Evolutionary conservation across 2,888 invertebrate genomes (phyloP).

Genomic region (Argyra leucocephala): DNA sequence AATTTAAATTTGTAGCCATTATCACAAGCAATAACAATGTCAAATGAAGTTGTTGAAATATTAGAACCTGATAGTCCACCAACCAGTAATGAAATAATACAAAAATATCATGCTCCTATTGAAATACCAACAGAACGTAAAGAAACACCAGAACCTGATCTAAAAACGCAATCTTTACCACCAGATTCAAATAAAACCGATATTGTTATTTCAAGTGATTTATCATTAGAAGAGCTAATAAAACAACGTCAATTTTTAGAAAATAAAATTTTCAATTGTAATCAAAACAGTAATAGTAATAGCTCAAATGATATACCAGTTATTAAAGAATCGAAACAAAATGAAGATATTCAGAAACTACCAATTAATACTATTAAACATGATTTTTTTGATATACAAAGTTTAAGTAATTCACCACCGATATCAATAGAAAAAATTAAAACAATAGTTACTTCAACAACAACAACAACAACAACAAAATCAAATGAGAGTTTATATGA

Average conservation of each 20-base stretch:
- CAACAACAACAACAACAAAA: no score
- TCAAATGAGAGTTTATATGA: no score
- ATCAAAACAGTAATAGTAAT: background rate
- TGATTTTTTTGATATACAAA: background rate
- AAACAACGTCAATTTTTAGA: background rate
- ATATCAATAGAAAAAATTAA: background rate
- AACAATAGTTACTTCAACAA: background rate
- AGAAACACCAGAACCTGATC: constrained; percentile 12
- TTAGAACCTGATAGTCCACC: constrained; percentile 21
- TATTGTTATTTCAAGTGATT: background rate
- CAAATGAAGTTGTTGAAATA: constrained; percentile 9
- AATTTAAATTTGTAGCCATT: background rate
- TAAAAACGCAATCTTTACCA: background rate
- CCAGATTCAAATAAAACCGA: background rate
- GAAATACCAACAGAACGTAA: constrained; percentile 21
- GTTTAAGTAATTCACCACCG: background rate
- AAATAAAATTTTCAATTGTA: background rate
- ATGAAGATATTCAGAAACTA: background rate
- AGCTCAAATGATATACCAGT: background rate
- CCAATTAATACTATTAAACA: background rate
- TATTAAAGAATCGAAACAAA: background rate
- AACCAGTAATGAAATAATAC: background rate
- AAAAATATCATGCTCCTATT: constrained; percentile 17
- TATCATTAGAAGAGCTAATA: background rate
- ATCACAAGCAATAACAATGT: background rate